phyloP scores from a whole-genome alignment of 2,113 vertebrate genomes.

The Naja naja region DNA sequence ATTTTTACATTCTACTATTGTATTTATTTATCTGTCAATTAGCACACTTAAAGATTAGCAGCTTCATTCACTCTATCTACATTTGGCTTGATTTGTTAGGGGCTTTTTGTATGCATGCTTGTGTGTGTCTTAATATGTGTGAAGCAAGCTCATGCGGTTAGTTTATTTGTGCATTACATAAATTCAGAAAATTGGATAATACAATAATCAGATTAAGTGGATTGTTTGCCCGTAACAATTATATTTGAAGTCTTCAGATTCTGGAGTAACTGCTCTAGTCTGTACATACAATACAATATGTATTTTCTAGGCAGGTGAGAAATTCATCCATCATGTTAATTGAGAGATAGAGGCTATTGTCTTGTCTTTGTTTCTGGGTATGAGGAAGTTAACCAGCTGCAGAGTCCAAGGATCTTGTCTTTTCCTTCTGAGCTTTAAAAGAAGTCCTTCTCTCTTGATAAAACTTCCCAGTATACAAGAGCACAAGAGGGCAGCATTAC shows the following conservation, averaged over 20 bases:
- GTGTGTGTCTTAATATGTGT: background rate
- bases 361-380: background rate
- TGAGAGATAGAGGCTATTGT: background rate
- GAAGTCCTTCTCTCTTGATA: slow-evolving; percentile 51
- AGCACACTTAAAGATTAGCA: background rate
- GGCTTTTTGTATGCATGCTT: background rate
- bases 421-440: slow-evolving; percentile 20
- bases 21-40: background rate
- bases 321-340: background rate
- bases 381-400: slow-evolving; percentile 16
- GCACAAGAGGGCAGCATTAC: slow-evolving; percentile 74
- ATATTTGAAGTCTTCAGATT: background rate
- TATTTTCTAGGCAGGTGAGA: slow-evolving; percentile 7
- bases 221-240: background rate
- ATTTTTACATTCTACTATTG: background rate
- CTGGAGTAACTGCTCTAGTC: background rate
- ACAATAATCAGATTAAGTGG: background rate
- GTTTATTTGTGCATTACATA: background rate
- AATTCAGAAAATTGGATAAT: background rate
- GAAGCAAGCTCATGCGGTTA: background rate
- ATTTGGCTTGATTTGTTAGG: background rate
- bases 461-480: slow-evolving; percentile 62
- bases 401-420: background rate
- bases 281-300: background rate
- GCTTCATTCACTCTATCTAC: background rate